Evolutionary conservation across 64 coral and sea anemone genomes (phyloP).

Genomic region (Dendronephthya gigantea): DNA sequence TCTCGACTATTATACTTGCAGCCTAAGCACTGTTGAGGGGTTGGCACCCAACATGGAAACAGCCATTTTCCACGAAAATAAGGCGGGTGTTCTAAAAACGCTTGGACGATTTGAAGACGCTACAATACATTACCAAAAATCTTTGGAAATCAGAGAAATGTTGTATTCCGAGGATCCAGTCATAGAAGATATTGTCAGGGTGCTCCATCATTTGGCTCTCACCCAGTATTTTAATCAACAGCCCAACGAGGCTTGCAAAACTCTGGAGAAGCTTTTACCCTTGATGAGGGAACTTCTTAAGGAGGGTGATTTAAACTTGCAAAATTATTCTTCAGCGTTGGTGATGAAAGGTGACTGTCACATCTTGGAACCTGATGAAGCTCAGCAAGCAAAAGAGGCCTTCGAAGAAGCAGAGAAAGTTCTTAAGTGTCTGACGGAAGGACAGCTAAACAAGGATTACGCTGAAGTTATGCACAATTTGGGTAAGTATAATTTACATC

Average conservation of each 20-base stretch:
- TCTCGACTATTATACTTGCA: too few species aligned
- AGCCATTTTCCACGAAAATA: not conserved
- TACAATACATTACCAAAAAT: not conserved
- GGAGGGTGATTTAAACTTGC: not conserved
- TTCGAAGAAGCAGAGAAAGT: too few species aligned
- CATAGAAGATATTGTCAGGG: too few species aligned
- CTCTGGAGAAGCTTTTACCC: too few species aligned
- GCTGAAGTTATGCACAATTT: too few species aligned
- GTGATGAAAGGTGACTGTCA: not conserved
- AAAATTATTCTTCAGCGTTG: not conserved
- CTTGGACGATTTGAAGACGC: not conserved
- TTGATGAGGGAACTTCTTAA: not conserved
- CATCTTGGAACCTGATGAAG: too few species aligned
- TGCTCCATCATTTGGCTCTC: not conserved
- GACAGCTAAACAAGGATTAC: too few species aligned
- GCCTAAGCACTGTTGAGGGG: not conserved
- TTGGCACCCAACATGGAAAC: not conserved
- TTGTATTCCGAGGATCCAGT: not conserved
- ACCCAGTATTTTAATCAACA: not conserved
- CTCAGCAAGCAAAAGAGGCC: too few species aligned
- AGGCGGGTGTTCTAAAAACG: too few species aligned
- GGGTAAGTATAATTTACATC: too few species aligned
- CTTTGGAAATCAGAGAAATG: conserved; percentile 7
- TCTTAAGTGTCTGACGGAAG: too few species aligned
- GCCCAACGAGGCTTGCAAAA: not conserved